Evolutionary conservation across 1,140 invertebrate species (phyloP), one percentile per base, ranked within the genome.

Genomic region (Drosophila orena): DNA sequence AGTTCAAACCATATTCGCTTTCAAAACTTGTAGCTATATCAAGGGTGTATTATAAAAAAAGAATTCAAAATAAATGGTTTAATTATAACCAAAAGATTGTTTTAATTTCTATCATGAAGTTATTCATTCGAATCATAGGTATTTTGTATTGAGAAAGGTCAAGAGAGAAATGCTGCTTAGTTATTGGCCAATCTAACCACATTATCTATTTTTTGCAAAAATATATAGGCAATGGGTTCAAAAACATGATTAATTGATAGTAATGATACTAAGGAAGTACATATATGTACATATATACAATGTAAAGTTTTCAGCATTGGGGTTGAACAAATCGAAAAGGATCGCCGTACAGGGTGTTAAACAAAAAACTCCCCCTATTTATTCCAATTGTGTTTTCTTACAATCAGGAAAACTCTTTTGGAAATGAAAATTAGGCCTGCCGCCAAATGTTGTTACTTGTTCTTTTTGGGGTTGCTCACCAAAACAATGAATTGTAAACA

Each of bases 401-500:
- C 46, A 27, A 14, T 7, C 30, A 11, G 4, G n/a, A 27, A 66
- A 50, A 8, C 14, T 44, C 22, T 27, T 24, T 22, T 5, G 49
- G 20, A 37, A 56, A 38, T 49, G 30, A 30, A 72, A 47, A 72
- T 47, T 55, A 50, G 44, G 49, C 30, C 40, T 61, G 71, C 69
- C 50, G 38, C 57, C 71, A 74, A 74, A 64, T 74, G 69, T 14
- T 46, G 64, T 46, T 55, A 53, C 50, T 59, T 37, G 14, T 38
- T 14, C 14, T 38, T 38, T 38, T 38, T 38, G 59, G 68, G 72
- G 70, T 74, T 50, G 72, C 71, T 66, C 46, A 57, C 54, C 44
- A 66, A 64, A 52, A 43, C 50, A 69, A 68, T 35, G 14, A 71
- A 86, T 75, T 88, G 84, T 88, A 88, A 88, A 88, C 83, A 88